Evolutionary conservation across 1,140 invertebrate genomes (phyloP).

Genomic region (Philopotamus ludificatus): DNA sequence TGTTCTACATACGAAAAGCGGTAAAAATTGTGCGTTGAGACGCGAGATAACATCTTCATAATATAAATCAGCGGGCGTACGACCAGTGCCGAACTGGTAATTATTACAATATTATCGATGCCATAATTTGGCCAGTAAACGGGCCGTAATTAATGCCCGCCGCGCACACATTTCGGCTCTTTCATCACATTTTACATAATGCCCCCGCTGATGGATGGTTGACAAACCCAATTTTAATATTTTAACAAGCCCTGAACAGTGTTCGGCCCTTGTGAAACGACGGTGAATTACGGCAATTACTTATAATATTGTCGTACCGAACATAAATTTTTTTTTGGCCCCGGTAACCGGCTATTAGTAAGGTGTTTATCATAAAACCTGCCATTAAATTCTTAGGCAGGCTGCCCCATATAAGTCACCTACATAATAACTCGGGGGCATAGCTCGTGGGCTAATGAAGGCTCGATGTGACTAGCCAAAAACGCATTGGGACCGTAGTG

Average conservation of each 20-base stretch:
- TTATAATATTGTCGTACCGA: constrained; percentile 14
- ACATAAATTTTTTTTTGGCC: constrained; percentile 30
- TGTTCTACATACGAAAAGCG: no score
- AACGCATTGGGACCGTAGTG: neutral
- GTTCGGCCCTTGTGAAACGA: neutral
- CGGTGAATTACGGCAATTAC: constrained; percentile 11
- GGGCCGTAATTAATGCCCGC: no score
- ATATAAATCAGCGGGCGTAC: no score
- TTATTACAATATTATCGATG: no score
- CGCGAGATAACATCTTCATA: no score
- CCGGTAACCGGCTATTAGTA: constrained; percentile 39
- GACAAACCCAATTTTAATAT: constrained; percentile 21
- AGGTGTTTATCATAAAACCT: constrained; percentile 41
- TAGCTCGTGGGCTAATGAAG: constrained; percentile 39
- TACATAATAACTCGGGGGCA: constrained; percentile 23
- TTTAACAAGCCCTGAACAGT: neutral
- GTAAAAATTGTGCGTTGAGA: no score
- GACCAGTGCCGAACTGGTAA: no score
- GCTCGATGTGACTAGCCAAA: constrained; percentile 15
- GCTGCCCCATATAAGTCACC: constrained; percentile 25
- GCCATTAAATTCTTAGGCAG: constrained; percentile 36
- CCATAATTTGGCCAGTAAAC: no score
- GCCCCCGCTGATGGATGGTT: constrained; percentile 1
- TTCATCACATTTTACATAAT: no score
- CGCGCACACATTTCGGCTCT: no score